Conservation (phyloP, 2,888 invertebrate species). For the Drosophila pseudotalamancana region DNA sequence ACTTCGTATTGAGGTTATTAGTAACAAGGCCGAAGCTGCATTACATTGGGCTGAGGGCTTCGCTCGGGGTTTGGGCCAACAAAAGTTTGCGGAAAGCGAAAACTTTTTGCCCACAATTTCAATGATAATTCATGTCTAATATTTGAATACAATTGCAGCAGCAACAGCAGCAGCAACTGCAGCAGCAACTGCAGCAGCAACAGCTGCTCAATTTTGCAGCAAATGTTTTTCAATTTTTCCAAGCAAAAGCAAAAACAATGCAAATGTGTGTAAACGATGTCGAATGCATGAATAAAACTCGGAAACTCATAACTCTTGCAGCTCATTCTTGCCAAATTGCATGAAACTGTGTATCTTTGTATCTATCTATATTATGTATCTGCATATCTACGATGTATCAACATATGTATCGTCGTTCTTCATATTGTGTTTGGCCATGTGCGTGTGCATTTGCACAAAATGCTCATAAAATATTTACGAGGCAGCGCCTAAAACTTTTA, state of each 20-base stretch:
- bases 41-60: conserved; percentile 30
- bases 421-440: conserved; percentile 22
- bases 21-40: conserved; percentile 75
- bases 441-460: conserved; percentile 32
- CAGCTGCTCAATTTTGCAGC: conserved; percentile 47
- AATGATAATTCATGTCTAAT: conserved; percentile 76
- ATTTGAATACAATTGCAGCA: conserved; percentile 73
- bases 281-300: conserved; percentile 52
- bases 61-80: conserved; percentile 3
- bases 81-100: conserved; percentile 61
- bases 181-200: conserved; percentile 28
- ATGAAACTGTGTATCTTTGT: conserved; percentile 8
- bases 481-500: conserved; percentile 37
- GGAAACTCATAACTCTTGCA: conserved; percentile 59
- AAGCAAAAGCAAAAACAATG: conserved; percentile 42
- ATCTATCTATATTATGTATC: conserved; percentile 6
- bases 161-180: conserved; percentile 20
- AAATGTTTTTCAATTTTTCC: conserved; percentile 31
- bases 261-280: conserved; percentile 61
- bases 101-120: conserved; percentile 64
- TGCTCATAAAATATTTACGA: conserved; percentile 57
- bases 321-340: conserved; percentile 41
- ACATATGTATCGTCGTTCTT: conserved; percentile 6
- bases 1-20: conserved; percentile 75
- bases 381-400: conserved; percentile 5